phyloP scores from a whole-genome alignment of 2,888 invertebrate species.

The Stegophylla sp. region DNA sequence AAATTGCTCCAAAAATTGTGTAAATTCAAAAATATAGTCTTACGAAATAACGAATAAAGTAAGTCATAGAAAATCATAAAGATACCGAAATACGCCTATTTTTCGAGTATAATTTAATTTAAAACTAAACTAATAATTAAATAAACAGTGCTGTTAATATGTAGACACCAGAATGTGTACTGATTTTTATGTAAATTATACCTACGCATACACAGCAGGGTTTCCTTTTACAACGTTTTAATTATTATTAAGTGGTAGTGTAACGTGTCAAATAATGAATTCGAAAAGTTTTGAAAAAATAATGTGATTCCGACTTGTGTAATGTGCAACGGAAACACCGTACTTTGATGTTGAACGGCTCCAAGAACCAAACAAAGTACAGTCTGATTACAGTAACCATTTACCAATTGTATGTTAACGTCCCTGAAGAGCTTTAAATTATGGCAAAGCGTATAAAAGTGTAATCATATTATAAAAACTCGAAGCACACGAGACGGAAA shows the following conservation, averaged over 20 bases:
- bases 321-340: constrained; percentile 10
- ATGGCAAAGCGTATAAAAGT: constrained; percentile 32
- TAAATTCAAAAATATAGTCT: too few relatives aligned
- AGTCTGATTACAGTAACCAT: constrained; percentile 45
- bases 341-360: neutral
- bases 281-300: constrained; percentile 12
- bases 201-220: too few relatives aligned
- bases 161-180: too few relatives aligned
- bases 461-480: constrained; percentile 47
- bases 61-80: too few relatives aligned
- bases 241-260: neutral
- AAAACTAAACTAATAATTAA: too few relatives aligned
- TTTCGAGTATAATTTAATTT: too few relatives aligned
- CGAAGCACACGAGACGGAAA: constrained; percentile 26
- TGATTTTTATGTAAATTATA: too few relatives aligned
- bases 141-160: too few relatives aligned
- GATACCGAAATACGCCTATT: too few relatives aligned
- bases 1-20: too few relatives aligned
- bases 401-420: constrained; percentile 47
- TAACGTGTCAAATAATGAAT: neutral
- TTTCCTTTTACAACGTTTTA: neutral
- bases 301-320: neutral
- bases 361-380: neutral
- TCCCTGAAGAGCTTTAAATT: constrained; percentile 49
- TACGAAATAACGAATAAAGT: too few relatives aligned